Conservation (phyloP, 2,888 invertebrate genomes). For the Tigriopus californicus region DNA sequence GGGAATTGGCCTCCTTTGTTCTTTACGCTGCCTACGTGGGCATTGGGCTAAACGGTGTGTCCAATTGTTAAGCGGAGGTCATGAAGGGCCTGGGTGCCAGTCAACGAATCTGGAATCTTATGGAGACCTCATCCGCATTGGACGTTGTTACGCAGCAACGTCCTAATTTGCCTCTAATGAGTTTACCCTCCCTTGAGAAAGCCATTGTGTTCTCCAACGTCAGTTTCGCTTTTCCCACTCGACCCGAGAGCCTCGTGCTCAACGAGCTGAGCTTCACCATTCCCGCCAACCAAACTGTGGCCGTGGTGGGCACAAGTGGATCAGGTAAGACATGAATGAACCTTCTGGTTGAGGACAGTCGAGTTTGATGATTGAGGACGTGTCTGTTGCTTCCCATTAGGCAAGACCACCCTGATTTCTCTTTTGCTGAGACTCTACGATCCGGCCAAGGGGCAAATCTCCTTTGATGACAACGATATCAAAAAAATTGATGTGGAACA, state of each 20-base stretch:
- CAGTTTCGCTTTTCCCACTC: slow-evolving; percentile 48
- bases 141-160: slow-evolving; percentile 40
- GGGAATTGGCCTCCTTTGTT: slow-evolving; percentile 70
- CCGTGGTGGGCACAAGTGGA: slow-evolving; percentile 77
- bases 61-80: slow-evolving; percentile 72
- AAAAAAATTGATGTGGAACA: slow-evolving; percentile 56
- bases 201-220: slow-evolving; percentile 55
- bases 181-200: slow-evolving; percentile 40
- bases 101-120: slow-evolving; percentile 66
- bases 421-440: slow-evolving; percentile 71
- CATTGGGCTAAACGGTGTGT: slow-evolving; percentile 55
- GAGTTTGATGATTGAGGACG: not conserved
- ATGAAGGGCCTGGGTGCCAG: slow-evolving; percentile 87
- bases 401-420: slow-evolving; percentile 76
- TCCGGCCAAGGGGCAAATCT: slow-evolving; percentile 47
- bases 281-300: slow-evolving; percentile 44
- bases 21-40: slow-evolving; percentile 86
- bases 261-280: slow-evolving; percentile 45
- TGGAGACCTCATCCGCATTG: slow-evolving; percentile 24
- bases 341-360: too few species aligned
- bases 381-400: not conserved
- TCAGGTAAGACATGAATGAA: slow-evolving; percentile 45
- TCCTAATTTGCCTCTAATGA: slow-evolving; percentile 48
- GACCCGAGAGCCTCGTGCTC: slow-evolving; percentile 40
- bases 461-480: slow-evolving; percentile 57